Evolutionary conservation across 2,113 vertebrate genomes (phyloP).

Genomic region (Hassar affinis): DNA sequence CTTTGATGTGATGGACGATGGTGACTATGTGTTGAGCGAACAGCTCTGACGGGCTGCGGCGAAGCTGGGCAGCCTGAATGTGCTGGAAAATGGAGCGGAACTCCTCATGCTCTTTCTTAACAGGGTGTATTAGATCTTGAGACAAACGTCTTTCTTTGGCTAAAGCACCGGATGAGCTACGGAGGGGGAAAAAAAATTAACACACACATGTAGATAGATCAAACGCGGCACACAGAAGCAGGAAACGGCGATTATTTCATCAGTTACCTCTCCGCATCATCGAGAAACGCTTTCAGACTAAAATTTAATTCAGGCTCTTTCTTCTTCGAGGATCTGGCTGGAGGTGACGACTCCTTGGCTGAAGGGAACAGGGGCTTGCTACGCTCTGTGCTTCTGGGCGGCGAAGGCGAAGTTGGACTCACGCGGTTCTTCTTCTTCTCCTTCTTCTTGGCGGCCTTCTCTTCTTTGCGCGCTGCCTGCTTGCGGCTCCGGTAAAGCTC

Average conservation of each 20-base stretch:
- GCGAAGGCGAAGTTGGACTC: slow-evolving; percentile 72
- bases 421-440: slow-evolving; percentile 78
- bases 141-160: slow-evolving; percentile 84
- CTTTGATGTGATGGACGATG: slow-evolving; percentile 97
- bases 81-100: slow-evolving; percentile 97
- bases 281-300: slow-evolving; percentile 83
- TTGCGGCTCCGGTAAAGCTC: slow-evolving; percentile 88
- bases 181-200: not conserved
- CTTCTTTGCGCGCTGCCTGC: slow-evolving; percentile 83
- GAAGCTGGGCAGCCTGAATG: slow-evolving; percentile 88
- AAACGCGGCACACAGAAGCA: no score
- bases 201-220: not conserved
- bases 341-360: slow-evolving; percentile 74
- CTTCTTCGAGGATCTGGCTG: slow-evolving; percentile 73
- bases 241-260: not conserved
- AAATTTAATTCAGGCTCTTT: slow-evolving; percentile 88
- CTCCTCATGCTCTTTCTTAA: slow-evolving; percentile 86
- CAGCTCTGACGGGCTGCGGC: slow-evolving; percentile 88
- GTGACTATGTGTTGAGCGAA: slow-evolving; percentile 98
- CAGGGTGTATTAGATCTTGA: slow-evolving; percentile 83
- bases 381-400: slow-evolving; percentile 74
- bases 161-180: slow-evolving; percentile 82
- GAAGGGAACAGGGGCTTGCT: slow-evolving; percentile 77
- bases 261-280: slow-evolving; percentile 56
- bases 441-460: slow-evolving; percentile 90